Evolutionary conservation across 2,113 vertebrate genomes (phyloP).

Genomic region (Microtus oregoni): DNA sequence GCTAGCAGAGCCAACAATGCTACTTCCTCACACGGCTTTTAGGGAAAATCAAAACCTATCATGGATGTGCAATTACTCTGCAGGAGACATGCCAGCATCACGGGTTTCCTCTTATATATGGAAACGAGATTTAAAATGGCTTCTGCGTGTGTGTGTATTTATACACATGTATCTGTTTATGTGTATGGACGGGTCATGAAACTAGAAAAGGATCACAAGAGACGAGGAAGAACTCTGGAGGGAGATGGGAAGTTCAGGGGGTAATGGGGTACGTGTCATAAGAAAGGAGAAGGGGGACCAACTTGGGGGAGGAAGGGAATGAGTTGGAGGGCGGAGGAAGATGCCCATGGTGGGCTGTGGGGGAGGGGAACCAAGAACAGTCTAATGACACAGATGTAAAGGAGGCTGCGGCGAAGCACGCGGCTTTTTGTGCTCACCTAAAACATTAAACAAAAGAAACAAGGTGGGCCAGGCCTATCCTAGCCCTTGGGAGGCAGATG

Average conservation of each 20-base stretch:
- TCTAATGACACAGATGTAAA: background rate
- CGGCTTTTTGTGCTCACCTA: background rate
- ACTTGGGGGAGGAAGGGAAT: background rate
- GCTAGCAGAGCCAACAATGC: background rate
- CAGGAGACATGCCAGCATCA: background rate
- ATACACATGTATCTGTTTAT: background rate
- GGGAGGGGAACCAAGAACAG: background rate
- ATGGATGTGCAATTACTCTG: background rate
- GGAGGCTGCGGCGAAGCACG: too few relatives aligned
- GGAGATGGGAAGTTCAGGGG: background rate
- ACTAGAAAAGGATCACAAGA: background rate
- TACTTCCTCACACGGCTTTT: background rate
- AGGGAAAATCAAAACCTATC: background rate
- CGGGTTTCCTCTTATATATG: background rate
- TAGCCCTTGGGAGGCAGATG: background rate
- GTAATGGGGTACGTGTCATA: background rate
- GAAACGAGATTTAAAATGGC: background rate
- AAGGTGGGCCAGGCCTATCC: background rate
- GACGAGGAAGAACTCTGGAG: background rate
- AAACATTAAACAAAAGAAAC: background rate
- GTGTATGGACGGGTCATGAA: background rate
- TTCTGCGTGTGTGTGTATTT: too few relatives aligned
- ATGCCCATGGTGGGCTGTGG: background rate
- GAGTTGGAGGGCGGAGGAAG: background rate
- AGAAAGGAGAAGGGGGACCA: background rate